phyloP scores from a whole-genome alignment of 2,797 vertebrate genomes.

The Premnoplex brunnescens region DNA sequence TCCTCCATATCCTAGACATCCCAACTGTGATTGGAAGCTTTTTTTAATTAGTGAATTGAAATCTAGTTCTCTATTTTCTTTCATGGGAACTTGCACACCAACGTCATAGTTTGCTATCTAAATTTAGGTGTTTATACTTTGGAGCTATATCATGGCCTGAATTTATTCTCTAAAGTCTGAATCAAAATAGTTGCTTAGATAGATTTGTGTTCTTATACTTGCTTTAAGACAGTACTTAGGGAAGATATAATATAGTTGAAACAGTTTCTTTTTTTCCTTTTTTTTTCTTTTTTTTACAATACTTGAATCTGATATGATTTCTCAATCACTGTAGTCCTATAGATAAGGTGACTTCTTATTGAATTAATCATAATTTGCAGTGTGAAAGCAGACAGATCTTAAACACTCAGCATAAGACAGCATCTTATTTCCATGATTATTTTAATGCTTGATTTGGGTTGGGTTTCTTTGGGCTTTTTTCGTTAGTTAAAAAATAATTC shows the following conservation, averaged over 20 bases:
- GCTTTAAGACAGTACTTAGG: not conserved
- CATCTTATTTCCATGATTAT: not conserved
- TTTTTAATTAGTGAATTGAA: not conserved
- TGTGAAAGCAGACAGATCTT: not conserved
- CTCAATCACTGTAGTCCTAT: not conserved
- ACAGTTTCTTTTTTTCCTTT: fast-evolving
- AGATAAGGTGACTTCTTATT: not conserved
- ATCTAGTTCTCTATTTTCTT: not conserved
- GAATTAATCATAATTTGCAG: not conserved
- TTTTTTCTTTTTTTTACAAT: not conserved
- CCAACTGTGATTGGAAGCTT: not conserved
- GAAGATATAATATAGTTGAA: not conserved
- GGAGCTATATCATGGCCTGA: not conserved
- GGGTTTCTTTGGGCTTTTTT: fast-evolving
- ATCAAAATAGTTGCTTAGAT: not conserved
- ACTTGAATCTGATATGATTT: not conserved
- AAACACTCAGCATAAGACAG: not conserved
- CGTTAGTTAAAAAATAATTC: not conserved
- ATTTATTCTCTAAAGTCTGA: not conserved
- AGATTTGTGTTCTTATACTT: not conserved
- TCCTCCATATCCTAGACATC: not conserved
- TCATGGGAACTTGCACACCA: not conserved
- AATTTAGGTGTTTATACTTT: not conserved
- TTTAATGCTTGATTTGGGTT: not conserved
- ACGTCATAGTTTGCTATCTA: not conserved